phyloP scores from a whole-genome alignment of 2,888 invertebrate species.

The Drosophila mettleri region DNA sequence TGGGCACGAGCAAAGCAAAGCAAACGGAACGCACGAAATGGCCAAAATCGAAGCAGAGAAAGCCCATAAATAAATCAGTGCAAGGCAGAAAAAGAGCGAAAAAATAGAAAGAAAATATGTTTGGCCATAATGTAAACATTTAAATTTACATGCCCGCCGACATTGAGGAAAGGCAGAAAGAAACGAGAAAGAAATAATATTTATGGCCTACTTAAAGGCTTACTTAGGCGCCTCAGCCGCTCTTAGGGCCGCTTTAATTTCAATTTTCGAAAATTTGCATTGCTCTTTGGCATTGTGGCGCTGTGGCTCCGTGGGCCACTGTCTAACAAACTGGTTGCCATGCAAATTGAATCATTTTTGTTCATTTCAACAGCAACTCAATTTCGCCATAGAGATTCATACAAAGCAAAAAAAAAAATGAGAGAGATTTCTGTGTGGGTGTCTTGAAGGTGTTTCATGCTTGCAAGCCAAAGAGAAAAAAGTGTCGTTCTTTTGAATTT shows the following conservation, averaged over 20 bases:
- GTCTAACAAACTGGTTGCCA: slow-evolving; percentile 53
- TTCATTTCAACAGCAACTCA: slow-evolving; percentile 52
- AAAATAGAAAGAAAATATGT: slow-evolving; percentile 37
- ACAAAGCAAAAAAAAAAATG: too few relatives aligned
- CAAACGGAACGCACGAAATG: slow-evolving; percentile 16
- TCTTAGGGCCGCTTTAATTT: slow-evolving; percentile 68
- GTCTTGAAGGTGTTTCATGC: slow-evolving; percentile 44
- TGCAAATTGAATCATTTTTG: slow-evolving; percentile 71
- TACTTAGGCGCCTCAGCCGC: slow-evolving; percentile 40
- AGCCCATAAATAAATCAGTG: slow-evolving; percentile 64
- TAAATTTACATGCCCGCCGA: slow-evolving; percentile 48
- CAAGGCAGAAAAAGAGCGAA: slow-evolving; percentile 6
- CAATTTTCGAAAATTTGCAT: slow-evolving; percentile 57
- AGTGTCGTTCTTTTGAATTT: slow-evolving; percentile 70
- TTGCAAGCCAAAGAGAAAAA: slow-evolving; percentile 20
- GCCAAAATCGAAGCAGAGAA: slow-evolving; percentile 13
- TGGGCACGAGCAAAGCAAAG: slow-evolving; percentile 23
- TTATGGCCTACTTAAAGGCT: slow-evolving; percentile 67
- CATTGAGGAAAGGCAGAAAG: slow-evolving; percentile 3
- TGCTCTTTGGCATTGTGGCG: slow-evolving; percentile 22
- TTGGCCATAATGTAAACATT: slow-evolving; percentile 58
- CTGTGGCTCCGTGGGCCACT: slow-evolving; percentile 23
- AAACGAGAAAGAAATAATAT: slow-evolving; percentile 27
- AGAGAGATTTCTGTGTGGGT: not conserved
- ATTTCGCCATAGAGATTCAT: slow-evolving; percentile 42